Evolutionary conservation across 2,797 vertebrate species (phyloP).

Genomic region (Tokudaia muenninki): DNA sequence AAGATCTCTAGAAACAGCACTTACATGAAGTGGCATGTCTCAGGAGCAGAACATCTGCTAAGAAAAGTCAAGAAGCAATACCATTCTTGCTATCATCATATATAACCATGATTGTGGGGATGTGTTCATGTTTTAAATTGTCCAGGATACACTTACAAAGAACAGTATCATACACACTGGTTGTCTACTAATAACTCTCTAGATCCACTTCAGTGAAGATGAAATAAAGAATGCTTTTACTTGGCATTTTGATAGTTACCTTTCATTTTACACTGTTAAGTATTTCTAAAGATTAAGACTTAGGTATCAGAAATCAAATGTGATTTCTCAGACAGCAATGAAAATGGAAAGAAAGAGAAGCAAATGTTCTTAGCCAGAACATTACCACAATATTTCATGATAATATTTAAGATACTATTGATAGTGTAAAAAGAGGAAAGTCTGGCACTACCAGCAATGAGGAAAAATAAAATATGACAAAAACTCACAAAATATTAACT

Average conservation of each 20-base stretch:
- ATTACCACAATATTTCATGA: background rate
- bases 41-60: background rate
- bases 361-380: conserved; percentile 53
- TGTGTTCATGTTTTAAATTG: conserved; percentile 21
- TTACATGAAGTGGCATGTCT: background rate
- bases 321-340: background rate
- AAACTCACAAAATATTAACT: background rate
- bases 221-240: background rate
- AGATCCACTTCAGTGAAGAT: conserved; percentile 52
- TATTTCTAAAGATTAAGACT: conserved; percentile 33
- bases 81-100: background rate
- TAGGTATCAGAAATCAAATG: conserved; percentile 35
- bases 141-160: background rate
- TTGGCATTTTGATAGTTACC: conserved; percentile 33
- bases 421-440: background rate
- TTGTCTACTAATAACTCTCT: background rate
- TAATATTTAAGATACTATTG: background rate
- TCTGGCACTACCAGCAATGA: background rate
- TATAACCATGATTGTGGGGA: background rate
- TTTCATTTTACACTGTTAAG: conserved; percentile 10
- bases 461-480: background rate
- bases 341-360: conserved; percentile 38
- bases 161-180: background rate
- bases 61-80: background rate
- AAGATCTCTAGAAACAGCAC: background rate